These are phyloP conservation scores for Macroteleia sp. DNA, from an alignment of 2,888 invertebrate species.

Conservation along the genomic window DNA sequence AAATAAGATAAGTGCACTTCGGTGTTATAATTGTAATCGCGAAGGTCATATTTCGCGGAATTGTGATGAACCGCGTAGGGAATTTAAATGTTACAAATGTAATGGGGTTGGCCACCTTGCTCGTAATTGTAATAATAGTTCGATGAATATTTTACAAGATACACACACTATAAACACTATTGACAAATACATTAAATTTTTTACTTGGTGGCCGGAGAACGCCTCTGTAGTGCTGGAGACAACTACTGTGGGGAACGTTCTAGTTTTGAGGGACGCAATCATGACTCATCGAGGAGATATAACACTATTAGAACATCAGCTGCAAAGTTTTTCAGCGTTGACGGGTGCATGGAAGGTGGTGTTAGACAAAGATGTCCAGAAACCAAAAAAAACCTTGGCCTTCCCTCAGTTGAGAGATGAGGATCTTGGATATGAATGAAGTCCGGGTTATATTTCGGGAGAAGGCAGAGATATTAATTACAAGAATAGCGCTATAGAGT, in stretches of 20 bases:
- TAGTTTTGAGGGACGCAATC: too few relatives aligned
- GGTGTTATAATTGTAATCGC: neutral
- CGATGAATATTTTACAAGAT: neutral
- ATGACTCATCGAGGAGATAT: too few relatives aligned
- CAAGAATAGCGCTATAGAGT: neutral
- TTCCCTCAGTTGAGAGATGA: neutral
- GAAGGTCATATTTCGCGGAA: neutral
- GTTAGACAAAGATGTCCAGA: too few relatives aligned
- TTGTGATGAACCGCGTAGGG: neutral
- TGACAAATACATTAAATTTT: too few relatives aligned
- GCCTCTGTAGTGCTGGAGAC: too few relatives aligned
- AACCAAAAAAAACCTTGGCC: neutral
- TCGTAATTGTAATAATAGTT: neutral
- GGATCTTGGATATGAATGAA: neutral
- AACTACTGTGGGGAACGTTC: too few relatives aligned
- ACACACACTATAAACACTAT: neutral
- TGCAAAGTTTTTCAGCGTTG: too few relatives aligned
- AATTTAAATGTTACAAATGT: slow-evolving; percentile 12
- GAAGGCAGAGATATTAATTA: neutral
- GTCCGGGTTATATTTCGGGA: neutral
- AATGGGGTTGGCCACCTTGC: neutral
- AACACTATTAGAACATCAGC: too few relatives aligned
- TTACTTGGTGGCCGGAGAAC: too few relatives aligned
- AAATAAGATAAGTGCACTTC: neutral
- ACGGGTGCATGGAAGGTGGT: too few relatives aligned